Base-by-base conservation (phyloP, 2,888 invertebrate species). In the Pachydiplax longipennis region DNA sequence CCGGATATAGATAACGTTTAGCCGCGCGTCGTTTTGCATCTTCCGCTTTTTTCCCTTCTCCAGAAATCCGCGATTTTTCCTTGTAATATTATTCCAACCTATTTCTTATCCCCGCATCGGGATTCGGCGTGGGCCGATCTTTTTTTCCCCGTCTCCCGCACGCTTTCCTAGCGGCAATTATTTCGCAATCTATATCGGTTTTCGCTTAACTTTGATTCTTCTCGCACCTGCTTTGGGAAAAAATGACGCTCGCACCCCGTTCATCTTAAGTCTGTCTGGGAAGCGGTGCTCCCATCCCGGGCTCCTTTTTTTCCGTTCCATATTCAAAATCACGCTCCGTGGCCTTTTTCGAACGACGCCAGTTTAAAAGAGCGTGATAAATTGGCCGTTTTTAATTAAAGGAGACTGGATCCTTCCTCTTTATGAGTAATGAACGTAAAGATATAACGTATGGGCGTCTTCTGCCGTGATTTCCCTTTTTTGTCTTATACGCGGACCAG, bases 311-410 rank as follows among this genome's bases (percentile, higher is more conserved):
- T 53, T 25, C 53, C 31, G 83, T 53, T 83, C 53, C 83, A 22
- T 58, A 83, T 83, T 83, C 83, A 58, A 53, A 58, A 83, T 83
- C 83, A 58, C 83, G 83, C 58, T 31, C 83, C 35, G 12, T 31
- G 83, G 53, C 83, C 53, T 83, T 82, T 53, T 83, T 18, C 31
- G 15, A 31, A 53, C 2, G 83, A 31, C 82, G 15, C 25, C 13
- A 31, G 83, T 53, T 83, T 53, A 53, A 83, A 58, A 18, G 83
- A 58, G 53, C 83, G 58, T 83, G 83, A 83, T 83, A 83, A 83
- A 83, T 83, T 58, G 53, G 83, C 83, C 83, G 83, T 83, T 83
- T 83, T 83, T 83, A 83, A 83, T 83, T 83, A 83, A 83, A 83
- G 83, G 83, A 73, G 53, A 58, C 10, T 53, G 40, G 48, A 15